Base-by-base conservation (phyloP, 2,113 vertebrate genomes). In the Reinhardtius hippoglossoides region DNA sequence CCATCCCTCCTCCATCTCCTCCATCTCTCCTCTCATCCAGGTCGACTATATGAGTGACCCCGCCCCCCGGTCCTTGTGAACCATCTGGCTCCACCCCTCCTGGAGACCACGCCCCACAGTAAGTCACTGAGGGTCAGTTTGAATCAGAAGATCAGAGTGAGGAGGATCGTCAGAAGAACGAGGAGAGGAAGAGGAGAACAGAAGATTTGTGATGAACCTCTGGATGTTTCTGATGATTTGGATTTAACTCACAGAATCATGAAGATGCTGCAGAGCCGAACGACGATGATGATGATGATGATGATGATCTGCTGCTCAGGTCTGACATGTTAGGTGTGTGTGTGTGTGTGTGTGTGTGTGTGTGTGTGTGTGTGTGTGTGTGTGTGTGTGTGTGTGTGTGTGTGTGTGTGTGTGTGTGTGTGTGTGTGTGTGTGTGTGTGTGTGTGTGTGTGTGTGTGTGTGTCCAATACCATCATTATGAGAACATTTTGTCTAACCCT, bases 271-370 rank as follows among this genome's bases (percentile, higher is more conserved):
- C 14, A n/a, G 55, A 60, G 50, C 37, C 44, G 37, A 2, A 44
- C 3, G 40, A 42, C 2, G 40, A 18, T 52, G 73, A 8, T 71
- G 77, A 21, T 18, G 64, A 50, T 73, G 57, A 14, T 21, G 60
- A 46, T 46, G 44, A 54, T 65, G 67, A 65, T 90, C 75, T 89
- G 63, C 78, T 82, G 75, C 71, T 84, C 87, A 90, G 89, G 89
- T 90, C 23, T 44, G 87, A 66, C 3, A 37, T 7, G 6, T 56
- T 56, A n/a, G n/a, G 6, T 31, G 6, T 31, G 7, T 31, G 44
- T 46, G 2, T 46, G 1, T 46, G 9, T 44, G 42, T 44, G 42
- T 44, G 9, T 44, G 42, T 44, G 42, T 42, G 40, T 10, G 40
- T 12, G 13, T 14, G 42, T 46, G 42, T 14, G 42, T 46, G 9